These are phyloP conservation scores for Mola mola DNA, from an alignment of 2,113 vertebrate species.

Conservation along the genomic window DNA sequence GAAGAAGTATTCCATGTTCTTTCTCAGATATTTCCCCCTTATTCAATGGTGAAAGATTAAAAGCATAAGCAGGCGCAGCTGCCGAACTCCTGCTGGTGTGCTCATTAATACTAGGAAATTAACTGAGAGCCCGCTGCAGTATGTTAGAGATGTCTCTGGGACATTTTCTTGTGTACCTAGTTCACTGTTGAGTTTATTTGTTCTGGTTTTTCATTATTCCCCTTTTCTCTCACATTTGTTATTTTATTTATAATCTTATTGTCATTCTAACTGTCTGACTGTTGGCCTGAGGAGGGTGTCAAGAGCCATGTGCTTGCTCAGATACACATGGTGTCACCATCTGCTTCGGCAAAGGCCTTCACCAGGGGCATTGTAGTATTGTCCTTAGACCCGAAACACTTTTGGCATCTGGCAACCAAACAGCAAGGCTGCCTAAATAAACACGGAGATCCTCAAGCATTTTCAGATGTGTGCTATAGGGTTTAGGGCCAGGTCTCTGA, in stretches of 20 bases:
- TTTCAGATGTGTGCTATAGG: too few relatives aligned
- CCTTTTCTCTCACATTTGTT: neutral
- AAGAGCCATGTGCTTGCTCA: neutral
- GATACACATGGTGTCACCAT: neutral
- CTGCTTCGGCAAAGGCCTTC: neutral
- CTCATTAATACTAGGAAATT: slow-evolving; percentile 54
- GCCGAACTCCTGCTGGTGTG: slow-evolving; percentile 32
- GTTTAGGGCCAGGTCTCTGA: too few relatives aligned
- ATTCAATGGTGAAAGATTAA: slow-evolving; percentile 18
- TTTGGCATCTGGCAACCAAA: neutral
- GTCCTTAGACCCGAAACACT: neutral
- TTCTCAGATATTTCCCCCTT: slow-evolving; percentile 43
- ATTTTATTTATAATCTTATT: slow-evolving; percentile 5
- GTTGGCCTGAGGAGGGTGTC: slow-evolving; percentile 10
- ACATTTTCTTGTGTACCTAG: slow-evolving; percentile 16
- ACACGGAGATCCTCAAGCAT: neutral
- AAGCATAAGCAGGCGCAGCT: slow-evolving; percentile 31
- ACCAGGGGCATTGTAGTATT: neutral
- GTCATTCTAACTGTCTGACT: neutral
- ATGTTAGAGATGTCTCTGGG: slow-evolving; percentile 20
- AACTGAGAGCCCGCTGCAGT: slow-evolving; percentile 68
- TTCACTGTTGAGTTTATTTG: slow-evolving; percentile 19
- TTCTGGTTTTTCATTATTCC: slow-evolving; percentile 17
- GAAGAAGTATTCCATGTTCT: slow-evolving; percentile 57
- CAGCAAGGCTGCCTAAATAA: neutral